A percentile compares a stretch with the other conserved stretches of the same genome.
Conservation (phyloP, 2,888 invertebrate genomes). For the Latrodectus hesperus region DNA sequence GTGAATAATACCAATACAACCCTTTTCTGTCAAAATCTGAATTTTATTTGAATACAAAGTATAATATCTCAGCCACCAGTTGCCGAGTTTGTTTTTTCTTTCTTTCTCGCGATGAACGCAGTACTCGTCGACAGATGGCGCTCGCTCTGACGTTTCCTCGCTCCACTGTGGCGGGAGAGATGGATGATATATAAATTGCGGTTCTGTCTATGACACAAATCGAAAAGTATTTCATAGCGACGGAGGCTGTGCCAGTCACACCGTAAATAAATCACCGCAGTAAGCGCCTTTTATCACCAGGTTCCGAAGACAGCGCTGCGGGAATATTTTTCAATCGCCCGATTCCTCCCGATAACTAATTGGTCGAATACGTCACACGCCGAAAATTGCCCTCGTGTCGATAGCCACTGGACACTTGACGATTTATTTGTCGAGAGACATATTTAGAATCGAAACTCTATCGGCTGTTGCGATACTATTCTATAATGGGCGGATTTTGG, state of each 20-base stretch:
- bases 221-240: slow-evolving; percentile 65
- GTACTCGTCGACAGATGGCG: slow-evolving; percentile 47
- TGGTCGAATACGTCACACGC: slow-evolving; percentile 57
- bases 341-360: slow-evolving; percentile 46
- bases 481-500: slow-evolving; percentile 1
- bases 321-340: slow-evolving; percentile 56
- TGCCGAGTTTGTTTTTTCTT: background rate
- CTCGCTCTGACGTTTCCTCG: slow-evolving; percentile 21
- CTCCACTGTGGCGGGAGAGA: slow-evolving; percentile 29
- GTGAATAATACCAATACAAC: too few species aligned
- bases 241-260: slow-evolving; percentile 61
- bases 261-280: slow-evolving; percentile 58
- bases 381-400: slow-evolving; percentile 45
- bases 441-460: slow-evolving; percentile 38
- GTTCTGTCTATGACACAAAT: slow-evolving; percentile 65
- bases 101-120: slow-evolving; percentile 17
- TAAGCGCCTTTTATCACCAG: slow-evolving; percentile 66
- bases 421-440: slow-evolving; percentile 41
- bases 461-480: slow-evolving; percentile 19
- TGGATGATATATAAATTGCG: slow-evolving; percentile 69
- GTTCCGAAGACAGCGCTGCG: slow-evolving; percentile 56
- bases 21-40: too few species aligned
- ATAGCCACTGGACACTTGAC: slow-evolving; percentile 53
- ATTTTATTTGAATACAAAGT: background rate
- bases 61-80: slow-evolving; percentile 4